Evolutionary conservation across 2,888 invertebrate genomes (phyloP).

Genomic region (Athrips mouffetella): DNA sequence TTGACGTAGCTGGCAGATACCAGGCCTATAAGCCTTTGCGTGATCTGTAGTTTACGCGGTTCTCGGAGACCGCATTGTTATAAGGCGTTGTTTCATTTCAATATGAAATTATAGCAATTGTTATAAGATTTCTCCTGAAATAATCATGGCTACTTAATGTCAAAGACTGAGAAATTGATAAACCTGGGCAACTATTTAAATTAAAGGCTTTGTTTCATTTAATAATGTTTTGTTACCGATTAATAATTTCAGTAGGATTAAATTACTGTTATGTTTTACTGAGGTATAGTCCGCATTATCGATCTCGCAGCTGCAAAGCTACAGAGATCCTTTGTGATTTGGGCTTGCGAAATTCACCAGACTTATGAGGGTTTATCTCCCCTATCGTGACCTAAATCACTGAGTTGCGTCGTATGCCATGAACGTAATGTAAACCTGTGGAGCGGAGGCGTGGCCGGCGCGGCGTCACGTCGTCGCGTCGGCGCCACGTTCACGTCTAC

Average conservation of each 20-base stretch:
- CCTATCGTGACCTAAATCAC: slow-evolving; percentile 26
- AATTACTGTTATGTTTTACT: neutral
- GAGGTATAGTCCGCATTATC: neutral
- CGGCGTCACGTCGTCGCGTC: slow-evolving; percentile 67
- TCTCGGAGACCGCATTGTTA: slow-evolving; percentile 2
- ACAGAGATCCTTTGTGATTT: slow-evolving; percentile 22
- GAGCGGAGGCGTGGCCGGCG: slow-evolving; percentile 64
- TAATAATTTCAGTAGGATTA: neutral
- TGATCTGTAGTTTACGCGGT: slow-evolving; percentile 7
- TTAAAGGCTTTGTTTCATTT: neutral
- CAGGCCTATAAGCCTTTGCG: slow-evolving; percentile 2
- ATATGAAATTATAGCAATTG: slow-evolving; percentile 2
- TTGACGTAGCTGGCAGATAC: slow-evolving; percentile 19
- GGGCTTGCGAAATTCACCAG: slow-evolving; percentile 31
- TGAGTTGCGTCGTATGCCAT: slow-evolving; percentile 36
- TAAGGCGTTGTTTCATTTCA: slow-evolving; percentile 11
- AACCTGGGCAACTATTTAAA: neutral
- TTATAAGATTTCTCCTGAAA: slow-evolving; percentile 1
- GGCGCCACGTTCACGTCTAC: slow-evolving; percentile 62
- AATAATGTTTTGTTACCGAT: neutral
- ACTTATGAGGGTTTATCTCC: slow-evolving; percentile 36
- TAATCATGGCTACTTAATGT: neutral
- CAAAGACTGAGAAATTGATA: neutral
- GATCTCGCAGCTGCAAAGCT: slow-evolving; percentile 1
- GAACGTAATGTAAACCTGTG: slow-evolving; percentile 48